A percentile compares a stretch with the other conserved stretches of the same genome.
Evolutionary conservation across 2,797 vertebrate species (phyloP).

Genomic region (Gallinago solitaria): DNA sequence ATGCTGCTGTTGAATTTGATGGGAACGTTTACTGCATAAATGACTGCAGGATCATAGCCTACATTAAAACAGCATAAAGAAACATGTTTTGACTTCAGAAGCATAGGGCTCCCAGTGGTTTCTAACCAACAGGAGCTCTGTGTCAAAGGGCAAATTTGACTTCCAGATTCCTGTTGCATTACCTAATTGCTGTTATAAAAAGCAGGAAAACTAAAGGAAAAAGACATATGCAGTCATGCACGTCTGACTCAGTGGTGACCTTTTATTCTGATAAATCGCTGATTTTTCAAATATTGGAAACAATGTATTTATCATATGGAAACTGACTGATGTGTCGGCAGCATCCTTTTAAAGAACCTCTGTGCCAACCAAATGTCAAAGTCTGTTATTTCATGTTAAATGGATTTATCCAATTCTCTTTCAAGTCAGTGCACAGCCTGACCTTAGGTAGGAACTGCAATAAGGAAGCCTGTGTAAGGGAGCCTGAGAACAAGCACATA

Average conservation of each 20-base stretch:
- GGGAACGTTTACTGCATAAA: constrained; percentile 31
- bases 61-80: constrained; percentile 11
- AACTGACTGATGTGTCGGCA: background rate
- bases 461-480: background rate
- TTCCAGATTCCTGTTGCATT: background rate
- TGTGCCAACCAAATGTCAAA: background rate
- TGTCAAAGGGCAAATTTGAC: constrained; percentile 37
- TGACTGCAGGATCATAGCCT: background rate
- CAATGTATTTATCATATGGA: background rate
- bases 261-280: background rate
- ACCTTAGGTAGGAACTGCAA: background rate
- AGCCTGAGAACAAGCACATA: background rate
- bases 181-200: background rate
- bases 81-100: background rate
- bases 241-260: background rate
- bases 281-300: constrained; percentile 7
- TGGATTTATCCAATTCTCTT: background rate
- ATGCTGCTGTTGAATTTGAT: constrained; percentile 15
- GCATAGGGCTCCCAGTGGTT: background rate
- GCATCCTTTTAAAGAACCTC: background rate
- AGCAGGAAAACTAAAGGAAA: background rate
- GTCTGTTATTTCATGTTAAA: background rate
- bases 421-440: background rate
- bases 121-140: background rate
- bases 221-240: background rate